Base-by-base conservation (phyloP, 2,888 invertebrate species). In the Ceraclea dissimilis region DNA sequence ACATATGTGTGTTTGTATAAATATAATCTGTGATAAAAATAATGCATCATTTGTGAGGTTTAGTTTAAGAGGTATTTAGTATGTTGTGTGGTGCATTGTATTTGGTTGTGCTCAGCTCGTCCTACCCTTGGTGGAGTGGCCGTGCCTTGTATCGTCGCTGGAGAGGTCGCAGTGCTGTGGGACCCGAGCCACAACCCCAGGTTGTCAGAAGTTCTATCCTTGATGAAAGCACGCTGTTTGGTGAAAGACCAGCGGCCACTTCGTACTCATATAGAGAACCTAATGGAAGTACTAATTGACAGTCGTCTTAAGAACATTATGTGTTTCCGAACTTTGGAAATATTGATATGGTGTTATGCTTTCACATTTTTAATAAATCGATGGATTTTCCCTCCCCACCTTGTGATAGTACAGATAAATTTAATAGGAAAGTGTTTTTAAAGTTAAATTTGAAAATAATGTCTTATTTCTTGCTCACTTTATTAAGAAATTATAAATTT, bases 151-250 rank as follows among this genome's bases (percentile, higher is more conserved):
- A 39, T 44, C 51, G 49, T n/a, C 69, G 67, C 66, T 71, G 75
- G 72, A 71, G 73, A 59, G 70, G 72, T 57, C 70, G 70, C 64
- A 66, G 56, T 33, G 57, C 62, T 63, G 73, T 74, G 61, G 74
- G 72, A 63, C 73, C 73, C 63, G 74, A 72, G 62, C 73, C 73
- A 63, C 69, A 63, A 64, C 39, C 16, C 16, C 39, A 16, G 39
- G 16, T 16, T 4, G 2, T 39, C 16, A 39, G 39, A 16, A 59
- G 59, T 53, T 51, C 57, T 21, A 21, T 50, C 2, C 39, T 39
- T 13, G 26, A 26, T 10, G 39, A 49, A 13, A 31, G 50, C 20
- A 51, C 56, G 21, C 47, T 56, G 33, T 33, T 56, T 16, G 55
- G 59, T 44, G 48, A 52, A 22, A 52, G 59, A 18, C 59, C 62